A percentile compares a stretch with the other conserved stretches of the same genome.
Evolutionary conservation across 2,113 vertebrate genomes (phyloP).

Genomic region (Alectura lathami): DNA sequence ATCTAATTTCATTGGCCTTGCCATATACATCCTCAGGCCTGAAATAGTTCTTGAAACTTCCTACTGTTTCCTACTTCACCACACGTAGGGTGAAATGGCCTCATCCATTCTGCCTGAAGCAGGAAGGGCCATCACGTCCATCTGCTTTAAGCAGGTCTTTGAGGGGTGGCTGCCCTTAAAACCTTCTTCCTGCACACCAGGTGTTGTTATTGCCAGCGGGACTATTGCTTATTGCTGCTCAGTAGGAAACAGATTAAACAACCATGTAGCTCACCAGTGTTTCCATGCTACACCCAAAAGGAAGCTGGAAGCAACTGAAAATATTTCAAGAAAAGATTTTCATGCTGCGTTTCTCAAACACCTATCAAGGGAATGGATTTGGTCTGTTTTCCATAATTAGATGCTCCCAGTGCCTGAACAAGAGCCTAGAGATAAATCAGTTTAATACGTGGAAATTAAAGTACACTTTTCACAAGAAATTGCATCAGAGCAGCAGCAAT

Average conservation of each 20-base stretch:
- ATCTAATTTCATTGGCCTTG: neutral
- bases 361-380: neutral
- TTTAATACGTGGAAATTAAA: neutral
- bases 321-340: neutral
- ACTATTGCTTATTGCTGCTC: neutral
- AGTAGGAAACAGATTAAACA: neutral
- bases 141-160: neutral
- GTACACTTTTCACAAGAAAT: neutral
- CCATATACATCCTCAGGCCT: fast-evolving
- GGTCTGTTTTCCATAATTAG: neutral
- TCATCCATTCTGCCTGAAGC: neutral
- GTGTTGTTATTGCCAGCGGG: neutral
- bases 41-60: neutral
- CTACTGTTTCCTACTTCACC: neutral
- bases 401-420: neutral
- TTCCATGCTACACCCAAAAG: neutral
- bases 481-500: neutral
- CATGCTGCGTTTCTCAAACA: neutral
- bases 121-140: neutral
- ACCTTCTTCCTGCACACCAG: neutral
- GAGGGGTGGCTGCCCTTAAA: neutral
- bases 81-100: neutral
- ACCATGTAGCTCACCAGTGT: neutral
- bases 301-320: neutral
- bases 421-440: neutral